Percentiles rank a stretch among this genome's conserved stretches.
Conservation (phyloP, 2,113 vertebrate genomes). For the Ceyx cyanopectus region DNA sequence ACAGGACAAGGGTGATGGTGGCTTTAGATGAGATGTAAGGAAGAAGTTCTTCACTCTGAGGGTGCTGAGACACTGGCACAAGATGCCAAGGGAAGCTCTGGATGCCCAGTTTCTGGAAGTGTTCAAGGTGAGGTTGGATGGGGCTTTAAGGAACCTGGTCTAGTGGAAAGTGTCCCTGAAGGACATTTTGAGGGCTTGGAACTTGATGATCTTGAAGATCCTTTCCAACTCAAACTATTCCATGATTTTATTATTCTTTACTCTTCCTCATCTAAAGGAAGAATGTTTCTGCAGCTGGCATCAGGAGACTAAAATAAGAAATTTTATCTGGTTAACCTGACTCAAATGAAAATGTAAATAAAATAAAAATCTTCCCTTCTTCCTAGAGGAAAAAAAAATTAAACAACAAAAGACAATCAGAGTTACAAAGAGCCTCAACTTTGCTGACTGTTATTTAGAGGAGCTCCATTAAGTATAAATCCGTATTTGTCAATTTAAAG, state of each 20-base stretch:
- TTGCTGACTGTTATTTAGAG: rapidly evolving
- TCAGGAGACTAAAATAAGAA: not conserved
- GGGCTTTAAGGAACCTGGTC: not conserved
- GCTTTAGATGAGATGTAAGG: not conserved
- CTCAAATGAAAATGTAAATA: not conserved
- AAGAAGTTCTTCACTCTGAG: not conserved
- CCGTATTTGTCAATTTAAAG: not conserved
- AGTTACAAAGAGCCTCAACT: not conserved
- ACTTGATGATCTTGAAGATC: not conserved
- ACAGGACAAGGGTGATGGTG: not conserved
- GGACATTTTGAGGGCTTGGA: not conserved
- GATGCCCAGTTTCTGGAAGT: not conserved
- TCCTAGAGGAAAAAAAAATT: not conserved
- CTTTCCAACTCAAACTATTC: not conserved
- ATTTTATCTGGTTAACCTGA: not conserved
- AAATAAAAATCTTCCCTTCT: not conserved
- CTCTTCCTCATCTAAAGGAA: not conserved
- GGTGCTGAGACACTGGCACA: not conserved
- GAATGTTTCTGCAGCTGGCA: not conserved
- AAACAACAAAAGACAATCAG: not conserved
- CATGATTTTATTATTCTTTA: not conserved
- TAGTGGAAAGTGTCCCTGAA: not conserved
- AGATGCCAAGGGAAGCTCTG: not conserved
- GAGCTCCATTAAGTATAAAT: not conserved
- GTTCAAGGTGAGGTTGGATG: not conserved